A percentile compares a stretch with the other conserved stretches of the same genome.
phyloP scores from a whole-genome alignment of 2,888 invertebrate genomes.

The Tipula lateralis region DNA sequence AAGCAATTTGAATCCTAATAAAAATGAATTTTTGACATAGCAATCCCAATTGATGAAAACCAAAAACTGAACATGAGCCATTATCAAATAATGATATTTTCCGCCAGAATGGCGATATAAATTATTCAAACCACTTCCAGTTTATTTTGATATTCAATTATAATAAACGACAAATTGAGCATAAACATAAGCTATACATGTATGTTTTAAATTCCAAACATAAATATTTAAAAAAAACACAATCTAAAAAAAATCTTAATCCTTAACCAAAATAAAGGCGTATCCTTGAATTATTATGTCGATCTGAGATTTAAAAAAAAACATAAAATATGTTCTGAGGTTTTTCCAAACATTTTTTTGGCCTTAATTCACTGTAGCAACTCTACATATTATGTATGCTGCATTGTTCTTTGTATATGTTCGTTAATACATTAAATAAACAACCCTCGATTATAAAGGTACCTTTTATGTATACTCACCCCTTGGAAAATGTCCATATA shows the following conservation, averaged over 20 bases:
- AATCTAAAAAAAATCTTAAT: slow-evolving; percentile 30
- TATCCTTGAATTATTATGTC: slow-evolving; percentile 30
- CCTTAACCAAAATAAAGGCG: slow-evolving; percentile 32
- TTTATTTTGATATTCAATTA: not conserved
- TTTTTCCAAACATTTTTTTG: not conserved
- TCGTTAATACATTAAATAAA: slow-evolving; percentile 19
- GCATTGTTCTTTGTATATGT: not conserved
- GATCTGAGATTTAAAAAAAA: not conserved
- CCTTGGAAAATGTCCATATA: not conserved
- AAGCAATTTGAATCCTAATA: too few relatives aligned
- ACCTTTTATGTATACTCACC: not conserved
- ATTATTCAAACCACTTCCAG: not conserved
- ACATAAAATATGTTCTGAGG: not conserved
- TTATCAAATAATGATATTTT: too few relatives aligned
- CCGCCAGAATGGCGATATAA: too few relatives aligned
- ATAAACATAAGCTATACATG: not conserved
- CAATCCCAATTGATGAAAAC: too few relatives aligned
- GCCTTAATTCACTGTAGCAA: not conserved
- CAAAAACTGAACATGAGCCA: too few relatives aligned
- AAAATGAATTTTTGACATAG: too few relatives aligned
- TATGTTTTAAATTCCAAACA: not conserved
- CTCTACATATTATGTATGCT: not conserved
- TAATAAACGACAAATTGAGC: not conserved
- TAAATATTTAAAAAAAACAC: not conserved
- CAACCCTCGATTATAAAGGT: slow-evolving; percentile 11